These are phyloP conservation scores for Hydrophis major DNA, from an alignment of 2,797 vertebrate genomes.

Conservation along the genomic window DNA sequence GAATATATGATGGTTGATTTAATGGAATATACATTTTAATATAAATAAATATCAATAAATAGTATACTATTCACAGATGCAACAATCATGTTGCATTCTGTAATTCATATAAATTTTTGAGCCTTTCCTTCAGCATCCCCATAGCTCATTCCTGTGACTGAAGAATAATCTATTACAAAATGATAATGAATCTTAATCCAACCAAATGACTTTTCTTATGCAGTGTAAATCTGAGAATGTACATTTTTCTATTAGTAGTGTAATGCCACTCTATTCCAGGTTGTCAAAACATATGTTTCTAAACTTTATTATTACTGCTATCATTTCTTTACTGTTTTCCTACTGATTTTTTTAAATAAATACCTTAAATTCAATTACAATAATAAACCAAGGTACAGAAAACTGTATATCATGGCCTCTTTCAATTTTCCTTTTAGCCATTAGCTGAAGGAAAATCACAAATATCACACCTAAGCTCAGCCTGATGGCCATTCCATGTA, in stretches of 20 bases:
- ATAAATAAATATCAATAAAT: background rate
- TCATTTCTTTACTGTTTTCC: background rate
- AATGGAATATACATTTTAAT: background rate
- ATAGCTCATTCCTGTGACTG: background rate
- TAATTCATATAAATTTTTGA: background rate
- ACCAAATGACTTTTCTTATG: background rate
- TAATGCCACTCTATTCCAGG: background rate
- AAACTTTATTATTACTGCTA: background rate
- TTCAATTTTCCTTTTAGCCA: background rate
- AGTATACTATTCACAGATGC: background rate
- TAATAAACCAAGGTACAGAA: background rate
- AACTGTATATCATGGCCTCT: background rate
- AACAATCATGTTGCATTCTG: background rate
- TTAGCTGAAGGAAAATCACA: background rate
- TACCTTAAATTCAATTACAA: background rate
- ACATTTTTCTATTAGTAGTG: background rate
- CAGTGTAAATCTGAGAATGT: background rate
- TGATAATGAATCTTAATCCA: background rate
- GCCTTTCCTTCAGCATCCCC: background rate
- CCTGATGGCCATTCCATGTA: background rate
- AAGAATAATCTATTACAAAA: background rate
- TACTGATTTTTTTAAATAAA: background rate
- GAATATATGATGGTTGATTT: background rate
- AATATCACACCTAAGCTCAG: background rate
- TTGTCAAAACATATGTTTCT: background rate